These are phyloP conservation scores for Oscheius onirici DNA, from an alignment of 2,888 invertebrate genomes.

Conservation along the genomic window DNA sequence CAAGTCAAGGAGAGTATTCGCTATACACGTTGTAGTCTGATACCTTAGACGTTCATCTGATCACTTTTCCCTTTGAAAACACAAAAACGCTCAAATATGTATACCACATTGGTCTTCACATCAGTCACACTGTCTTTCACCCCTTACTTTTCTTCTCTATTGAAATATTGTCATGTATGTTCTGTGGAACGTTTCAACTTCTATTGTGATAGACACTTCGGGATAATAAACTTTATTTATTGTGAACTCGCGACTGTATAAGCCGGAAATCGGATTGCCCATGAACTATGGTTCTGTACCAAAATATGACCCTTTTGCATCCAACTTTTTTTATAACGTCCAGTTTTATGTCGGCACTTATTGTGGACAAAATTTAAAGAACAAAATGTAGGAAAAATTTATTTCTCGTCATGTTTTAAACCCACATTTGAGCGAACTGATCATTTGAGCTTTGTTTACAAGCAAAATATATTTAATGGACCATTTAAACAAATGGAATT, in stretches of 20 bases:
- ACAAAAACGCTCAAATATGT: constrained; percentile 34
- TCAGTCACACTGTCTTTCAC: constrained; percentile 15
- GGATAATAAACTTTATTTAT: constrained; percentile 14
- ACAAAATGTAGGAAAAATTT: too few relatives aligned
- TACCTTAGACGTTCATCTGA: constrained; percentile 21
- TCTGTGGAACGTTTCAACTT: constrained; percentile 1
- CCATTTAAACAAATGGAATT: too few relatives aligned
- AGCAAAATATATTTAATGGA: too few relatives aligned
- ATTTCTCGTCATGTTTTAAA: too few relatives aligned
- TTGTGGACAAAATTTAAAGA: neutral
- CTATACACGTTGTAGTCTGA: constrained; percentile 30
- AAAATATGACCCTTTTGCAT: too few relatives aligned
- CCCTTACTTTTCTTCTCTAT: neutral
- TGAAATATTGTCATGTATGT: neutral
- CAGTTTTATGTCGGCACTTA: neutral
- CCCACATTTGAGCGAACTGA: too few relatives aligned
- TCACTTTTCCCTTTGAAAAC: constrained; percentile 27
- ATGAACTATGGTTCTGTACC: too few relatives aligned
- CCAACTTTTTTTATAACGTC: too few relatives aligned
- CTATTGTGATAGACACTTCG: constrained; percentile 25
- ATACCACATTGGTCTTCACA: constrained; percentile 52
- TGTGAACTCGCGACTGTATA: neutral
- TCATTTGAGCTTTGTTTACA: too few relatives aligned
- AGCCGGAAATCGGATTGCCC: too few relatives aligned
- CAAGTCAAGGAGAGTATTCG: constrained; percentile 30